These are phyloP conservation scores for Heliconius charithonia DNA, from an alignment of 2,888 invertebrate species.

Conservation along the genomic window DNA sequence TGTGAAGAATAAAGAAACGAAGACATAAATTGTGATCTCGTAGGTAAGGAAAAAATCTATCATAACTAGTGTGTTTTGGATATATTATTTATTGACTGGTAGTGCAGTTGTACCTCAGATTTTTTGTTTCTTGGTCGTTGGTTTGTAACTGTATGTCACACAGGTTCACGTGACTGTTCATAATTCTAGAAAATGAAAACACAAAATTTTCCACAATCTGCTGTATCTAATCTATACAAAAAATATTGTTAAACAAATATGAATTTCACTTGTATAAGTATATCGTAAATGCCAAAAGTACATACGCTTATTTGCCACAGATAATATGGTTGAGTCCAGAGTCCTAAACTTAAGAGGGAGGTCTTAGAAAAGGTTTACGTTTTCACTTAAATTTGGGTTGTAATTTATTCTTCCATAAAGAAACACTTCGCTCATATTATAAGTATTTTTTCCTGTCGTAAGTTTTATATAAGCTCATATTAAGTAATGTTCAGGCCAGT, in stretches of 20 bases:
- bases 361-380: too few relatives aligned
- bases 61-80: too few relatives aligned
- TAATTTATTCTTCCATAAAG: not conserved
- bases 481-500: too few relatives aligned
- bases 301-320: not conserved
- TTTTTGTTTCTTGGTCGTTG: not conserved
- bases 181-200: not conserved
- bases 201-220: not conserved
- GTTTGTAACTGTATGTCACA: not conserved
- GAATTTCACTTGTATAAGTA: not conserved
- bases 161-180: not conserved
- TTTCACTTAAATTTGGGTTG: too few relatives aligned
- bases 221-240: slow-evolving; percentile 1
- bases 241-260: slow-evolving; percentile 20
- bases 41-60: too few relatives aligned
- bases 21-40: too few relatives aligned
- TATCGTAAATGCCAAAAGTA: not conserved
- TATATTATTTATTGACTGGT: not conserved
- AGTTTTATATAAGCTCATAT: not conserved
- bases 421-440: not conserved
- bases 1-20: too few relatives aligned
- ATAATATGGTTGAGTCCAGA: not conserved
- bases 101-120: too few relatives aligned
- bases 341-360: not conserved
- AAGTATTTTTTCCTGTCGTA: not conserved